Conservation (phyloP, 2,888 invertebrate genomes). For the Meloe dianella region DNA sequence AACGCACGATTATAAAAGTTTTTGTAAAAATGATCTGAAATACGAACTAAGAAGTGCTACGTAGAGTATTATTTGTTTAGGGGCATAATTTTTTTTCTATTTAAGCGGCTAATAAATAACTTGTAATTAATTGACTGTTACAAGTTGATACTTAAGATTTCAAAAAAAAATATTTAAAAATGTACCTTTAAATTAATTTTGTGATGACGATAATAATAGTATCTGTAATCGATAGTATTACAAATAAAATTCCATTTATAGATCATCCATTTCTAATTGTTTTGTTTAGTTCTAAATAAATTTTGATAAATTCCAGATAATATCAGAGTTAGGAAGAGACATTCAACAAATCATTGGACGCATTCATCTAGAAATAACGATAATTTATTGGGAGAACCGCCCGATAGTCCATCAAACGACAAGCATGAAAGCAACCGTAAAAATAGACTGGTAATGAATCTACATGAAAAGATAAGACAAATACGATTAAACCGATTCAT, state of each 20-base stretch:
- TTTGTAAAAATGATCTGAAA: conserved; percentile 19
- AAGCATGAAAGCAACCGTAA: conserved; percentile 44
- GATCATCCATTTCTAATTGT: background rate
- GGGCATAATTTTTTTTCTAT: background rate
- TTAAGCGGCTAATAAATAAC: conserved; percentile 7
- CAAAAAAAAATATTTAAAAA: too few species aligned
- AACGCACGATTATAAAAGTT: background rate
- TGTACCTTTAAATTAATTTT: conserved; percentile 7
- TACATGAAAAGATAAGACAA: conserved; percentile 16
- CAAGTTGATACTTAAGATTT: conserved; percentile 2
- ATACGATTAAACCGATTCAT: too few species aligned
- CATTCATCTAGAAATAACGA: conserved; percentile 37
- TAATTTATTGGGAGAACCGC: conserved; percentile 31
- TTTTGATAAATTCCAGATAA: conserved; percentile 18
- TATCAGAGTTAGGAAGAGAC: conserved; percentile 43
- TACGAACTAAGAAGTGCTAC: conserved; percentile 29
- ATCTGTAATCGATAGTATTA: conserved; percentile 14
- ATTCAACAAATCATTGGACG: conserved; percentile 47
- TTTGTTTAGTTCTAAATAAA: background rate
- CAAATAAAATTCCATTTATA: conserved; percentile 4
- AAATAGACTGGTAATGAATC: conserved; percentile 48
- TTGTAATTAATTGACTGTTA: background rate
- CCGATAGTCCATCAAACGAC: conserved; percentile 37
- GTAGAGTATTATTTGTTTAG: too few species aligned
- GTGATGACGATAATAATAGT: conserved; percentile 8